Percentiles rank a stretch among this genome's conserved stretches.
phyloP scores from a whole-genome alignment of 2,797 vertebrate species.

The Trachops cirrhosus region DNA sequence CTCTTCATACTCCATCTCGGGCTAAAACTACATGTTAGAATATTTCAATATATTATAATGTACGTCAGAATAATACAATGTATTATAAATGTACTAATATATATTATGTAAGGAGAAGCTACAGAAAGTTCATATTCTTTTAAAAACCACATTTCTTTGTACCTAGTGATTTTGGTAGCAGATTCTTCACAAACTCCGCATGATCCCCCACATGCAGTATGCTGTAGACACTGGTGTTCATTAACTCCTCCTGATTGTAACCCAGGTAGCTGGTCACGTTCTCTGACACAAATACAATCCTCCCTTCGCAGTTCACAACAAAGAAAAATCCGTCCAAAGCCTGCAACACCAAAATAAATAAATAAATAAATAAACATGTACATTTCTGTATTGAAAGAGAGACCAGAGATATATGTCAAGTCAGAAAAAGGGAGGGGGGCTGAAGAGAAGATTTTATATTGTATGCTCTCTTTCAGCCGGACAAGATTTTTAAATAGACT shows the following conservation, averaged over 20 bases:
- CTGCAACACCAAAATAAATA: conserved; percentile 78
- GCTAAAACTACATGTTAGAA: not conserved
- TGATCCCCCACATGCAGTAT: conserved; percentile 97
- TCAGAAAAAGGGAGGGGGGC: not conserved
- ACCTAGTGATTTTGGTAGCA: conserved; percentile 96
- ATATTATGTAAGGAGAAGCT: not conserved
- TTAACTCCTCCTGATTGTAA: conserved; percentile 95
- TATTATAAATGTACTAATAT: not conserved
- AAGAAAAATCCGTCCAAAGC: conserved; percentile 97
- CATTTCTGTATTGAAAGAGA: not conserved
- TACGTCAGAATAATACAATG: not conserved
- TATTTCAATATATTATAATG: not conserved
- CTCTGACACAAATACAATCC: conserved; percentile 95
- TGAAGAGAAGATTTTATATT: not conserved
- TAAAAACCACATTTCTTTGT: conserved; percentile 72
- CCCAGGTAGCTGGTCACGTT: conserved; percentile 95
- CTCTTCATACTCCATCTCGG: not conserved
- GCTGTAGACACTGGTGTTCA: conserved; percentile 97
- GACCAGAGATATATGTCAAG: not conserved
- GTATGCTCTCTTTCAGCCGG: not conserved
- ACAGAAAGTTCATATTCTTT: not conserved
- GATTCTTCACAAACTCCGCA: conserved; percentile 94
- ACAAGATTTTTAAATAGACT: not conserved
- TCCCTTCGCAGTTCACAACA: conserved; percentile 95
- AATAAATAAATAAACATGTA: conserved; percentile 33